Base-by-base conservation (phyloP, 1,140 invertebrate species). In the Drosophila obscura region DNA sequence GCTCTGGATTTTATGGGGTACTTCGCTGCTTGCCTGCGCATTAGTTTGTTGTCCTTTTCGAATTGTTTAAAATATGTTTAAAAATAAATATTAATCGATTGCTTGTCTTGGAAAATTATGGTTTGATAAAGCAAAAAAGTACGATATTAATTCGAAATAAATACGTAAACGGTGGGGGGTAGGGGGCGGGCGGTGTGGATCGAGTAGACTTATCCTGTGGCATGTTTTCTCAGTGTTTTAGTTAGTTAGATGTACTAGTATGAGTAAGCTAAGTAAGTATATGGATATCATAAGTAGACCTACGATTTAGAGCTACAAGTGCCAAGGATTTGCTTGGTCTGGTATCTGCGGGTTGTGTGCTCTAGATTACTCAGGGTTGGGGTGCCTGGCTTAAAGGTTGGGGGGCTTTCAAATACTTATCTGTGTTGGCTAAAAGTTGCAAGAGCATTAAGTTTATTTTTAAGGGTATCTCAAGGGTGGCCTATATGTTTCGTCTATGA, bases 41-140 rank as follows among this genome's bases (percentile, higher is more conserved):
- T 39, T 83, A 88, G 83, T 83, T 88, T 88, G 83, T 88, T 88
- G 83, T 88, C 83, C 83, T 89, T 87, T 82, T 50, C 58, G 59
- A 63, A 79, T 49, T 60, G 48, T 63, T 73, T 45, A 73, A 65
- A 16, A 65, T 77, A 69, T 79, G 75, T 66, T 58, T 48, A 71
- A 45, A 71, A 71, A 58, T 66, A 58, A 71, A 58, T 71, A 45
- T 52, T 41, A 72, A 71, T 72, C 55, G 55, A 72, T 74, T 28
- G 31, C 22, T 48, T 59, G 56, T 31, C 31, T 31, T 35, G 35
- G 4, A 5, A 28, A 28, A 28, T 28, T 6, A 28, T 28, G 26
- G 63, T 31, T 68, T 57, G 58, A 53, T 19, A 61, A 77, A 77
- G 66, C 43, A 77, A 63, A 69, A 58, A 44, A 52, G 35, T 60